These are phyloP conservation scores for Drosophila hydei DNA, from an alignment of 1,140 invertebrate genomes.

Conservation along the genomic window DNA sequence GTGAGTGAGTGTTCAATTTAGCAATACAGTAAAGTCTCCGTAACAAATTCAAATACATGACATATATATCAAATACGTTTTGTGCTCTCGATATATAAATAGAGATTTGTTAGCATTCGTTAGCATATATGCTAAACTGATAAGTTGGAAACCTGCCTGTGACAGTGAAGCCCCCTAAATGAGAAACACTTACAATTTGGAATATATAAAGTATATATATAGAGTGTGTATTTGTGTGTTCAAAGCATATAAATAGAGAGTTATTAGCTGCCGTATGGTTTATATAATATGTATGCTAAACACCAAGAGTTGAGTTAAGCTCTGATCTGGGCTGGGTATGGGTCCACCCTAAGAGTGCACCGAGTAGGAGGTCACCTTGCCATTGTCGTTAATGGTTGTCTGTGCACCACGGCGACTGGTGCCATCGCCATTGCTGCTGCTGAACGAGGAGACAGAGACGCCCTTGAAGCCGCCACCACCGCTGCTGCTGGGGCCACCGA, in stretches of 20 bases:
- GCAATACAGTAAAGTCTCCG: too few relatives aligned
- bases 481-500: constrained; percentile 76
- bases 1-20: too few relatives aligned
- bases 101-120: too few relatives aligned
- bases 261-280: constrained; percentile 11
- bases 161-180: neutral
- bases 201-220: constrained; percentile 3
- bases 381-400: constrained; percentile 89
- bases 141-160: too few relatives aligned
- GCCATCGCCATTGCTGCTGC: constrained; percentile 86
- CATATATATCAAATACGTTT: too few relatives aligned
- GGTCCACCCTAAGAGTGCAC: constrained; percentile 79
- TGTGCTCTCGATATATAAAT: too few relatives aligned
- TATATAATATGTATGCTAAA: constrained; percentile 24
- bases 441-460: constrained; percentile 88
- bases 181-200: neutral
- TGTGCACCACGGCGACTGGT: constrained; percentile 85
- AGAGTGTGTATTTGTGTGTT: constrained; percentile 39
- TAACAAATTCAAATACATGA: too few relatives aligned
- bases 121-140: too few relatives aligned
- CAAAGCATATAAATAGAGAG: constrained; percentile 42
- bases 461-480: constrained; percentile 85
- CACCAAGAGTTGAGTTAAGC: constrained; percentile 13
- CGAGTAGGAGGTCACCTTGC: constrained; percentile 87
- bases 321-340: neutral